Base-by-base conservation (phyloP, 2,888 invertebrate genomes). In the Eupithecia tripunctaria region DNA sequence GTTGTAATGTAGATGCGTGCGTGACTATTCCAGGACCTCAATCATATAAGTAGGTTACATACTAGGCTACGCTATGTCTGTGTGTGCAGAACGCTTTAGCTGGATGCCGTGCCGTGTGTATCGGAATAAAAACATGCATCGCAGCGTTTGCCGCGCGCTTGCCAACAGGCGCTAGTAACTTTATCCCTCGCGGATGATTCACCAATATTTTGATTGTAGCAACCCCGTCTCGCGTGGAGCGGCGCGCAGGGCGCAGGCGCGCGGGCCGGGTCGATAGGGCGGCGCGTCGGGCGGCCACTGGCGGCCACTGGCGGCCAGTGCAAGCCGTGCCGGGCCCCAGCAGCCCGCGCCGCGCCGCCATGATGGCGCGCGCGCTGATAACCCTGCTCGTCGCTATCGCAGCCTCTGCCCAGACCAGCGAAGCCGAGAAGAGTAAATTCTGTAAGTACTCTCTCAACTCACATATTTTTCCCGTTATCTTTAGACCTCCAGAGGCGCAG, bases 351-450 rank as follows among this genome's bases (percentile, higher is more conserved):
- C 89, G 90, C 89, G 86, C 89, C 90, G 90, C 84, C 88, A 94
- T 93, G 93, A 89, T 85, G 91, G 89, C 91, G 91, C 91, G 93
- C 85, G 91, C 89, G 84, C 79, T 89, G 73, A 84, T 90, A 75
- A 79, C 88, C 81, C 84, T 90, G 85, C 86, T 87, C 79, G 84
- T 84, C 85, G 89, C 89, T 83, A 82, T 91, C 78, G 86, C 91
- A 78, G 87, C 89, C 79, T 83, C 86, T 76, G 82, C 86, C 76
- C 83, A 83, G 81, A 78, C 82, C 84, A 84, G 84, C 82, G 84
- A 89, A 85, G 94, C 93, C 73, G 95, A 95, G 90, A 94, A 94
- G 85, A 95, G 94, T 90, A 95, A 94, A 85, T 95, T 95, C 91
- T 95, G 95, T 95, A 87, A 94, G 95, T 94, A 75, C 72, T 79